Base-by-base conservation (phyloP, 1,140 invertebrate genomes). In the Phthorimaea operculella region DNA sequence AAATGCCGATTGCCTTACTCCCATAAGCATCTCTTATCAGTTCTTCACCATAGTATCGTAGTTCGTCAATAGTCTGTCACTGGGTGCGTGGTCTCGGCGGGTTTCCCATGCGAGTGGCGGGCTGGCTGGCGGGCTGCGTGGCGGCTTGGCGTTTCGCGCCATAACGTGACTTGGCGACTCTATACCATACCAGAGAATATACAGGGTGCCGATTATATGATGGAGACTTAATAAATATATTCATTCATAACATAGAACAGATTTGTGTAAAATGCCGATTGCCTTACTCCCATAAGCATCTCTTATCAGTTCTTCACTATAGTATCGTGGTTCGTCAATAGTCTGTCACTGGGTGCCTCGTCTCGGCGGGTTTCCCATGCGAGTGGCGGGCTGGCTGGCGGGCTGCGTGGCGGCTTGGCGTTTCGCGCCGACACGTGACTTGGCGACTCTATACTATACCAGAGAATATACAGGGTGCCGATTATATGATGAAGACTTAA, bases 371-470 rank as follows among this genome's bases (percentile, higher is more conserved):
- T 62, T 79, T 79, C 77, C 70, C 77, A 80, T 72, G 72, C 21
- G 21, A 28, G 21, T 28, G 21, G 21, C 21, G 21, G 21, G 21
- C 21, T 28, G 21, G 21, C 21, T 28, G 21, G 21, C 21, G 21
- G 21, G 21, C 21, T 28, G 21, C 21, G 56, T 60, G 59, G 55
- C 39, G 42, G 21, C 21, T 28, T 28, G 52, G 47, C 60, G 60
- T 68, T 79, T 80, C 70, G 66, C 77, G 64, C 63, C 59, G 45
- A 64, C 64, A 69, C 70, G 70, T 69, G 63, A 78, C 61, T 64
- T 54, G 54, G 64, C 63, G 64, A 66, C 58, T 60, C 33, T 15
- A 45, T 15, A 16, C 33, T 15, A 45, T 15, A 16, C 52, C 15
- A 50, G 17, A 21, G 11, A 21, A 42, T 42, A 42, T 28, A 28